A percentile compares a stretch with the other conserved stretches of the same genome.
Conservation (phyloP, 1,140 invertebrate genomes). For the Drosophila seguyi region DNA sequence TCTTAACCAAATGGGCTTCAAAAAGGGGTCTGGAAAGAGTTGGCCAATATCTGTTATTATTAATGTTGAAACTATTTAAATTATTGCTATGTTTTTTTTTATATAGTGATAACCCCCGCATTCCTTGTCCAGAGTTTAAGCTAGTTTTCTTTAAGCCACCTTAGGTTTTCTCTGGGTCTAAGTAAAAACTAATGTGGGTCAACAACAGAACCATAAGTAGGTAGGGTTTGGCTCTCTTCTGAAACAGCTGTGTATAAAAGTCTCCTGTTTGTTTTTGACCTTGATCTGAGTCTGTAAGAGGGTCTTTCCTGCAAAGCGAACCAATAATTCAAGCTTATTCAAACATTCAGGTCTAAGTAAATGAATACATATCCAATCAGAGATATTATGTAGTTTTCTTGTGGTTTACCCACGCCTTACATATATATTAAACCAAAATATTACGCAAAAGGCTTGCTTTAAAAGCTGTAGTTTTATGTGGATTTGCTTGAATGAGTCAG, state of each 20-base stretch:
- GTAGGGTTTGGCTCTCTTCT: too few relatives aligned
- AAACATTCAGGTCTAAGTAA: background rate
- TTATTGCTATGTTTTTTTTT: too few relatives aligned
- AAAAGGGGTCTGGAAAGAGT: slow-evolving; percentile 1
- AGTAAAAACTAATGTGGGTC: too few relatives aligned
- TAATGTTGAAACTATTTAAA: background rate
- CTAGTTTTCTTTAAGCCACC: background rate
- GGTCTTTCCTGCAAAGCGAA: background rate
- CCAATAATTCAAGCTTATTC: background rate
- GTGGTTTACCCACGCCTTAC: background rate
- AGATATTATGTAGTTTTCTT: background rate
- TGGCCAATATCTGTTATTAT: background rate
- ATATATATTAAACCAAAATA: background rate
- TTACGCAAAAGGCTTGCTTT: background rate
- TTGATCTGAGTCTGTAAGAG: background rate
- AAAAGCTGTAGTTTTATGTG: background rate
- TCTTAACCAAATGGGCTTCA: slow-evolving; percentile 1
- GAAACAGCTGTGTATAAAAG: too few relatives aligned
- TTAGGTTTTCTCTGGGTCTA: too few relatives aligned
- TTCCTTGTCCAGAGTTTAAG: background rate
- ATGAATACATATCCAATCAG: background rate
- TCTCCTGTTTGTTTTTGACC: background rate
- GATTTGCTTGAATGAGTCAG: slow-evolving; percentile 13
- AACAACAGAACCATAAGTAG: background rate
- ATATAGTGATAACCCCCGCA: background rate